These are phyloP conservation scores for Umimayanthus kanabou DNA, from an alignment of 92 coral and sea anemone species.

Conservation along the genomic window DNA sequence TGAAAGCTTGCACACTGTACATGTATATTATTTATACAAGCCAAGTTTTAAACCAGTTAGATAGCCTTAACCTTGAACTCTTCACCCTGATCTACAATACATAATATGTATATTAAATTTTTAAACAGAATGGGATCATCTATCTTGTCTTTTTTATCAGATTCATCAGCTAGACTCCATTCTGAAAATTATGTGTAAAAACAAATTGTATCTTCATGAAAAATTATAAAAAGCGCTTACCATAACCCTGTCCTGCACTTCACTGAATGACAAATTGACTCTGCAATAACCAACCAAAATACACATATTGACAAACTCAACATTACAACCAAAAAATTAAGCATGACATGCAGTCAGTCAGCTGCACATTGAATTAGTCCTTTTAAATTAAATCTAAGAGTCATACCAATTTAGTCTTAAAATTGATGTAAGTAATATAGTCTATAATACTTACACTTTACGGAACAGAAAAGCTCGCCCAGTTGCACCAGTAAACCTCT, in stretches of 20 bases:
- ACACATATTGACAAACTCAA: background rate
- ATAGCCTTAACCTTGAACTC: background rate
- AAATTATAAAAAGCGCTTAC: slow-evolving; percentile 48
- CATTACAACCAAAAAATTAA: background rate
- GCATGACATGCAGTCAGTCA: background rate
- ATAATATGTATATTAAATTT: no score
- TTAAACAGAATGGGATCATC: no score
- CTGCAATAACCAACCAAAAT: slow-evolving; percentile 44
- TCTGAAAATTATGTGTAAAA: no score
- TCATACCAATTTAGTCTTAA: background rate
- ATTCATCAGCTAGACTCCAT: no score
- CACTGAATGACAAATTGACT: slow-evolving; percentile 91
- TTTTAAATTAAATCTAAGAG: no score
- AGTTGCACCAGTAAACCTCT: slow-evolving; percentile 98
- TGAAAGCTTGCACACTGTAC: no score
- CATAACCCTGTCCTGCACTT: slow-evolving; percentile 97
- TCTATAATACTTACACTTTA: slow-evolving; percentile 83
- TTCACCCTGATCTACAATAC: background rate
- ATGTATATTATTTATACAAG: no score
- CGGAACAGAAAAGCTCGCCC: slow-evolving; percentile 97
- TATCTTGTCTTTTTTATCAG: no score
- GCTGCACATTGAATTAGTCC: no score
- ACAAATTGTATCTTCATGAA: no score
- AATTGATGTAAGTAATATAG: background rate
- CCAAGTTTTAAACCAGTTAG: no score